Evolutionary conservation across 2,113 vertebrate genomes (phyloP).

Genomic region (Bagarius yarrelli): DNA sequence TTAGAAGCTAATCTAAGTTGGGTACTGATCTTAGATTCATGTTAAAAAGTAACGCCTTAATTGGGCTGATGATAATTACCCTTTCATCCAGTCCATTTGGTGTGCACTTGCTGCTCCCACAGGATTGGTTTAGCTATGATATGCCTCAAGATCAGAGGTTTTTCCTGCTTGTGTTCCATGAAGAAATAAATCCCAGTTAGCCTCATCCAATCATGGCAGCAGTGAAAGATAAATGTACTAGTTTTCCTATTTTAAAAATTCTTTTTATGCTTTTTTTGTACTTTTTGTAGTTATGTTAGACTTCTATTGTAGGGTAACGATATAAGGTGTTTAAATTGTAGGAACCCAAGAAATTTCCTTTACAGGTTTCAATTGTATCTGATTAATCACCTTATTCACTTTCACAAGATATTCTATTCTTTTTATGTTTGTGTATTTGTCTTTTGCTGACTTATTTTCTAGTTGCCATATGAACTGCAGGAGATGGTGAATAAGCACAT

Average conservation of each 20-base stretch:
- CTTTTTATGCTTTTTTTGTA: constrained; percentile 11
- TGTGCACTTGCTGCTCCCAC: constrained; percentile 20
- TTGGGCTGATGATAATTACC: constrained; percentile 16
- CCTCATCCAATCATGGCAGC: constrained; percentile 24
- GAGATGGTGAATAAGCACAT: constrained; percentile 96
- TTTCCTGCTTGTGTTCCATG: constrained; percentile 65
- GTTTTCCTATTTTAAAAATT: constrained; percentile 27
- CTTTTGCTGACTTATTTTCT: constrained; percentile 28
- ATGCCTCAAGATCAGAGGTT: constrained; percentile 37
- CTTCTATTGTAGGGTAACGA: neutral
- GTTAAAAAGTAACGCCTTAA: constrained; percentile 16
- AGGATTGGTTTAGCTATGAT: constrained; percentile 41
- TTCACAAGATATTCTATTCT: too few relatives aligned
- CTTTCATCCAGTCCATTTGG: constrained; percentile 20
- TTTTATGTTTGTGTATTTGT: constrained; percentile 40
- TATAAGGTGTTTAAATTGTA: constrained; percentile 17
- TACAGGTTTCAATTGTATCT: neutral
- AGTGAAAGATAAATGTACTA: constrained; percentile 19
- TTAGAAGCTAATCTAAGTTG: neutral
- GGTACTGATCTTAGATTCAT: neutral
- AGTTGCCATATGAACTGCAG: constrained; percentile 95
- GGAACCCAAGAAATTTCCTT: neutral
- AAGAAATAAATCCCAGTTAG: constrained; percentile 59
- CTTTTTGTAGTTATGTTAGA: constrained; percentile 17
- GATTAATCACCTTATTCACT: constrained; percentile 7